Evolutionary conservation across 2,113 vertebrate genomes (phyloP), one percentile per base, ranked within the genome.

Genomic region (Pygoscelis antarcticus): DNA sequence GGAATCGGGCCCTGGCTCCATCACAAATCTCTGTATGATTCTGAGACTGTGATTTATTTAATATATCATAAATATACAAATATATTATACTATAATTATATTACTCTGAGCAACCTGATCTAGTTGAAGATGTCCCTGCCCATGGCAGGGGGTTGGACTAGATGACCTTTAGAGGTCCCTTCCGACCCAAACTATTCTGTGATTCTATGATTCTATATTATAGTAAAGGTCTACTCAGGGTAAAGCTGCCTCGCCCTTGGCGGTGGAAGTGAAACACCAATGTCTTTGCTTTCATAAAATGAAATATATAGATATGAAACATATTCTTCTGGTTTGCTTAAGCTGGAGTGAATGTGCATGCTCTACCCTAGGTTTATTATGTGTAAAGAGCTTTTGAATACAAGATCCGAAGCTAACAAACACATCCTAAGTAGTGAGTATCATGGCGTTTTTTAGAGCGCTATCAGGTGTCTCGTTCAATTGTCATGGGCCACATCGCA

Each of bases 401-500:
- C 66, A 75, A 83, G 60, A 83, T 32, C 25, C 9, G 15, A 46
- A 38, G 46, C 38, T 78, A 77, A 54, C 30, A 83, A 74, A 5
- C 46, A 51, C 32, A 21, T 27, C 44, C 20, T 17, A 72, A 32
- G 3, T 7, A 38, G 36, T 81, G 34, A 83, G 49, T 66, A 46
- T 3, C 54, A 69, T 10, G 25, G 17, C 34, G 82, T 87, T 64
- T 22, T 47, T 83, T 55, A 27, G 32, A 65, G 20, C 10, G 1
- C 30, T 54, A 7, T 38, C 42, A 79, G 26, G 34, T 29, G 27
- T 55, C 61, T 78, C 1, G 0, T 21, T 74, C 30, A 54, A 0
- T 38, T 82, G 47, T 36, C 30, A 4, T 7, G 16, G 47, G n/a
- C 25, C 70, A 29, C 47, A 7, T 13, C 3, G 2, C 6, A 8